These are phyloP conservation scores for Drosophila antonietae DNA, from an alignment of 2,888 invertebrate species.

Conservation along the genomic window DNA sequence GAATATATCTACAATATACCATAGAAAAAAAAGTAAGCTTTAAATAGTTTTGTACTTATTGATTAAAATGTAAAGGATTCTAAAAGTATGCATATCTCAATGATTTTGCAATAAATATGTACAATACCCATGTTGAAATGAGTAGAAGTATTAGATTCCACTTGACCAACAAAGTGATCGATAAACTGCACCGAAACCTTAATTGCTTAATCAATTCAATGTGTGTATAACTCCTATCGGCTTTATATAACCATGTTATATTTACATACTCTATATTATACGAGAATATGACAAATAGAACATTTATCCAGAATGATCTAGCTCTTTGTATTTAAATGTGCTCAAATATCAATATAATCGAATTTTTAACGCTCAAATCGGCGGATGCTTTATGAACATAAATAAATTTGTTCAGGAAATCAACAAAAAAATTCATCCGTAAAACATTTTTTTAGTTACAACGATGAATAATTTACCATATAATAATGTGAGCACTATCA, in stretches of 20 bases:
- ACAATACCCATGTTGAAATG: not conserved
- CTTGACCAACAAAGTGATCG: not conserved
- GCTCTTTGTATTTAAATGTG: too few relatives aligned
- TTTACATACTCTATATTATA: not conserved
- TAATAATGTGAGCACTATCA: too few relatives aligned
- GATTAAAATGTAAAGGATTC: not conserved
- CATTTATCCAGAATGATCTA: not conserved
- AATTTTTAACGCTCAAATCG: too few relatives aligned
- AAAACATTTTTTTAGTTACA: too few relatives aligned
- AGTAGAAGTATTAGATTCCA: not conserved
- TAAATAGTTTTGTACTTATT: not conserved
- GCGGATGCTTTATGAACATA: too few relatives aligned
- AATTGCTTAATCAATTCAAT: not conserved
- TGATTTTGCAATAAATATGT: conserved; percentile 5
- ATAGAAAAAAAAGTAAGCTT: not conserved
- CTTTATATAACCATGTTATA: not conserved
- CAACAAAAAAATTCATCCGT: too few relatives aligned
- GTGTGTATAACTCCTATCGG: too few relatives aligned
- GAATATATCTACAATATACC: not conserved
- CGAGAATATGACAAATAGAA: not conserved
- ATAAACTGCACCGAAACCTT: not conserved
- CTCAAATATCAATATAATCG: too few relatives aligned
- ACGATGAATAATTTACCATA: too few relatives aligned
- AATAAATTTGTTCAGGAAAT: too few relatives aligned
- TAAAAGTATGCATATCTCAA: not conserved